Percentiles rank a stretch among this genome's conserved stretches.
These are phyloP conservation scores for Anarrhichthys ocellatus DNA, from an alignment of 2,113 vertebrate species.

Conservation along the genomic window DNA sequence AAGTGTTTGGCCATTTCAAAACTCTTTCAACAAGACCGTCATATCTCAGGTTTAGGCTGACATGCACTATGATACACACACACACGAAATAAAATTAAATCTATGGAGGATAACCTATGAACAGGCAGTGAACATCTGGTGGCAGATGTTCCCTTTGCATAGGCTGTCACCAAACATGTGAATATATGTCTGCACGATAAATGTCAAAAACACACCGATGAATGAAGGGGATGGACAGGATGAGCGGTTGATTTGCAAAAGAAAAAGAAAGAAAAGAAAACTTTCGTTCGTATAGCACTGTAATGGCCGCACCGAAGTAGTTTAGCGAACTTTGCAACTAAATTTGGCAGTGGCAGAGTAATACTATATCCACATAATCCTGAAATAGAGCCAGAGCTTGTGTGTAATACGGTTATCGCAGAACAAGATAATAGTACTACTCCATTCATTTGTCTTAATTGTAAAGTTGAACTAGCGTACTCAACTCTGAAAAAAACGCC, in stretches of 20 bases:
- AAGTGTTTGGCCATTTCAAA: background rate
- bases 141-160: constrained; percentile 72
- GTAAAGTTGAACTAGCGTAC: constrained; percentile 67
- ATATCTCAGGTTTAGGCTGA: constrained; percentile 40
- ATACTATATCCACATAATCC: constrained; percentile 71
- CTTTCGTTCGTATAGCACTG: constrained; percentile 25
- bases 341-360: constrained; percentile 81
- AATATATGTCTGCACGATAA: constrained; percentile 50
- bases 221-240: constrained; percentile 36
- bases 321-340: constrained; percentile 68
- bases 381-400: constrained; percentile 58
- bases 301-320: constrained; percentile 56
- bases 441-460: constrained; percentile 62
- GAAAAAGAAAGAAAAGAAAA: constrained; percentile 7
- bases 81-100: constrained; percentile 33
- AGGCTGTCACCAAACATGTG: constrained; percentile 65
- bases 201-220: constrained; percentile 54
- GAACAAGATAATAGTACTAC: constrained; percentile 71
- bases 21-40: constrained; percentile 25
- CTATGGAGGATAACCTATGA: constrained; percentile 56
- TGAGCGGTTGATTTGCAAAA: constrained; percentile 20
- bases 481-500: constrained; percentile 63
- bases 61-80: constrained; percentile 47
- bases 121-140: constrained; percentile 57
- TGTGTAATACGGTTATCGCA: constrained; percentile 53